Evolutionary conservation across 2,797 vertebrate species (phyloP).

Genomic region (Parauchenoglanis ngamensis): DNA sequence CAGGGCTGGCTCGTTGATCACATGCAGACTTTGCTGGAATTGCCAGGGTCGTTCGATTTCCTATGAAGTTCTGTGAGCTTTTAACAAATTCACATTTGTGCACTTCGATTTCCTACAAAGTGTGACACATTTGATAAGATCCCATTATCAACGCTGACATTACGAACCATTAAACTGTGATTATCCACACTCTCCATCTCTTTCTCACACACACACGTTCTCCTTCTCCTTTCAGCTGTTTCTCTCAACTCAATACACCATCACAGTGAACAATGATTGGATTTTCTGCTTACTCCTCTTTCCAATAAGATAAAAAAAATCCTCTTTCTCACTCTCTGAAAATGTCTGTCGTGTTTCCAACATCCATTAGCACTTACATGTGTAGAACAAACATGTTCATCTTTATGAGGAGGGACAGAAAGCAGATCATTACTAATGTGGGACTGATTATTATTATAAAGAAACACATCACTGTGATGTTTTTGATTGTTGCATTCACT

Average conservation of each 20-base stretch:
- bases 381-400: not conserved
- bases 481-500: not conserved
- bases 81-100: slow-evolving; percentile 1
- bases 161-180: slow-evolving; percentile 24
- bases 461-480: not conserved
- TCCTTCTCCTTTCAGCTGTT: not conserved
- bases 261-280: not conserved
- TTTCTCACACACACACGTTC: not conserved
- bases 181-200: slow-evolving; percentile 29
- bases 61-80: not conserved
- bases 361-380: slow-evolving; percentile 1
- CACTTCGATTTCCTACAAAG: slow-evolving; percentile 3
- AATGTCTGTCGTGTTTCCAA: not conserved
- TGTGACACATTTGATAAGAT: slow-evolving; percentile 11
- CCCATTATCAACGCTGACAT: slow-evolving; percentile 20
- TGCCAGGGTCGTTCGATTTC: slow-evolving; percentile 1
- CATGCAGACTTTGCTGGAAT: not conserved
- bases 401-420: not conserved
- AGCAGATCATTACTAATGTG: slow-evolving; percentile 4
- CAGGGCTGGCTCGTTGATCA: not conserved
- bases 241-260: slow-evolving; percentile 2
- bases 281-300: not conserved
- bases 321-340: not conserved
- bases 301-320: not conserved
- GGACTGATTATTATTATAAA: not conserved